Percentiles rank a stretch among this genome's conserved stretches.
phyloP scores from a whole-genome alignment of 2,888 invertebrate genomes.

The Glomeris marginata region DNA sequence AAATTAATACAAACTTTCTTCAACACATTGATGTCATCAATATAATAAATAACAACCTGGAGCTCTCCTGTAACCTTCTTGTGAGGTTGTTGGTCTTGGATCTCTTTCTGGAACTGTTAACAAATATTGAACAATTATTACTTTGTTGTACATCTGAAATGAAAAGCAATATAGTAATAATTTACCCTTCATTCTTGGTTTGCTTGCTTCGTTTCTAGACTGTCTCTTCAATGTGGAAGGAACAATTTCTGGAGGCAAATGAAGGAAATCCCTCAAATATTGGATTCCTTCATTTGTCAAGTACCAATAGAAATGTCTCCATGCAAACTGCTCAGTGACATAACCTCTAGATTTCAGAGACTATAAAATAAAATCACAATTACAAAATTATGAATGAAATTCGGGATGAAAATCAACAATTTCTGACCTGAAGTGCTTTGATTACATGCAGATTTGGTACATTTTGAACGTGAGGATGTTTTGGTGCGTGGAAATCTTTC shows the following conservation, averaged over 20 bases:
- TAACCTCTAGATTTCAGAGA: constrained; percentile 90
- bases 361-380: constrained; percentile 25
- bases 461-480: constrained; percentile 85
- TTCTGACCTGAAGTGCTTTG: constrained; percentile 73
- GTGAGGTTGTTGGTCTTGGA: constrained; percentile 7
- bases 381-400: background rate
- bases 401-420: too few relatives aligned
- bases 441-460: constrained; percentile 98
- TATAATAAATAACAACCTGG: constrained; percentile 2
- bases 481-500: constrained; percentile 95
- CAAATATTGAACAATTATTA: background rate
- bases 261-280: constrained; percentile 84
- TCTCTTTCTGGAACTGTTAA: constrained; percentile 9
- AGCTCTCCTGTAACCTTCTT: constrained; percentile 11
- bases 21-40: too few relatives aligned
- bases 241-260: constrained; percentile 96
- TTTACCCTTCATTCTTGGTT: constrained; percentile 44
- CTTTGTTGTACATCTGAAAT: background rate
- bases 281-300: constrained; percentile 97
- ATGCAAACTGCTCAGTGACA: constrained; percentile 99
- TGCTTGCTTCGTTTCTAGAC: constrained; percentile 65
- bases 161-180: background rate
- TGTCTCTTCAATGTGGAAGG: constrained; percentile 93
- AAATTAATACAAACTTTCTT: too few relatives aligned
- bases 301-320: constrained; percentile 99